Conservation (phyloP, 2,797 vertebrate species). For the Micrastur ruficollis region DNA sequence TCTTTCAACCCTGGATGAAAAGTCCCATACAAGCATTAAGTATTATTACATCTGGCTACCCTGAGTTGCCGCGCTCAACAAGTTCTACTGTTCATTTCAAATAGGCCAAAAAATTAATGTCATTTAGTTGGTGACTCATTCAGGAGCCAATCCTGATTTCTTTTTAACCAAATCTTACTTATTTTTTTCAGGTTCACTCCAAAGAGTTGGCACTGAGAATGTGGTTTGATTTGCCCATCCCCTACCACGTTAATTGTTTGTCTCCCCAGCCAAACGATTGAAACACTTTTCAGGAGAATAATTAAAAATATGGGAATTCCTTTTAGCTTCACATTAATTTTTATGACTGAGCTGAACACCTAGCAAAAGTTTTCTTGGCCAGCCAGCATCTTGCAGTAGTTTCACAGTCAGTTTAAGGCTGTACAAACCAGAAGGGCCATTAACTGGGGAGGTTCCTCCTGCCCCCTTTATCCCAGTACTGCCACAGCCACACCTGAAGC, state of each 20-base stretch:
- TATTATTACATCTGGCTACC: background rate
- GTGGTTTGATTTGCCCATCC: background rate
- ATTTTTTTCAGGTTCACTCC: background rate
- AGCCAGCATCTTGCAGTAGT: background rate
- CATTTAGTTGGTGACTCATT: background rate
- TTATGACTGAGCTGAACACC: background rate
- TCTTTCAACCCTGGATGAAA: constrained; percentile 4
- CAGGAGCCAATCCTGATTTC: background rate
- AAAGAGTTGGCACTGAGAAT: background rate
- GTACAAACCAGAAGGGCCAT: background rate
- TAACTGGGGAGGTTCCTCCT: background rate
- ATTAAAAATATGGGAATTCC: background rate
- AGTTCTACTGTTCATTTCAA: background rate
- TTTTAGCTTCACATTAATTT: background rate
- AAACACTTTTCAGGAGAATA: background rate
- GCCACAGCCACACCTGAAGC: background rate
- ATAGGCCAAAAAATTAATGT: background rate
- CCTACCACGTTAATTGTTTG: background rate
- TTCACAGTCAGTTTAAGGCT: background rate
- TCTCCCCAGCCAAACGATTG: background rate
- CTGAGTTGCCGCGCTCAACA: background rate
- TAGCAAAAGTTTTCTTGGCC: background rate
- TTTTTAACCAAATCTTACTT: background rate
- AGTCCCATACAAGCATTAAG: background rate
- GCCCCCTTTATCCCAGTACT: background rate